A percentile compares a stretch with the other conserved stretches of the same genome.
These are phyloP conservation scores for Somateria mollissima DNA, from an alignment of 2,797 vertebrate genomes.

Conservation along the genomic window DNA sequence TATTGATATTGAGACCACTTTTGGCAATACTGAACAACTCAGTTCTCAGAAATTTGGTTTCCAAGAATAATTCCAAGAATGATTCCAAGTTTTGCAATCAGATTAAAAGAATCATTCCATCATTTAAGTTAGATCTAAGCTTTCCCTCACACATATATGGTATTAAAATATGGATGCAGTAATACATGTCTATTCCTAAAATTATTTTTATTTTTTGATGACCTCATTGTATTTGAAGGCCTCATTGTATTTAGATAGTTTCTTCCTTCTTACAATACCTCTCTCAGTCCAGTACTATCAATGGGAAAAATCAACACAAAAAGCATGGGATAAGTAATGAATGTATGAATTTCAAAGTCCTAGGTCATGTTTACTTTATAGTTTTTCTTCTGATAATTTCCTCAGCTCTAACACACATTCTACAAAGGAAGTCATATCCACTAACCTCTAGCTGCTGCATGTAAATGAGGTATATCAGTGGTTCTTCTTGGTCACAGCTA, in stretches of 20 bases:
- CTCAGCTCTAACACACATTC: neutral
- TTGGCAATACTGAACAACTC: neutral
- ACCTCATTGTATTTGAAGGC: neutral
- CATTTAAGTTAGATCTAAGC: neutral
- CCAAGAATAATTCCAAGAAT: neutral
- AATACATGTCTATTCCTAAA: neutral
- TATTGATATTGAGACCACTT: neutral
- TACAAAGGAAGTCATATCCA: neutral
- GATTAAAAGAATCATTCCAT: neutral
- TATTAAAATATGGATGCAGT: neutral
- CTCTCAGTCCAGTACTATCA: neutral
- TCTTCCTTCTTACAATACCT: neutral
- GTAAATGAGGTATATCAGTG: neutral
- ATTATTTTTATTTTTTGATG: neutral
- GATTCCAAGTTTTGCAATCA: neutral
- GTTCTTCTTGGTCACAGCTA: neutral
- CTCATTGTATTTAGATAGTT: neutral
- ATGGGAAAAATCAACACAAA: neutral
- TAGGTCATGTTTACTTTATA: neutral
- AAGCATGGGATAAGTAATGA: neutral
- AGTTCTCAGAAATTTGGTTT: neutral
- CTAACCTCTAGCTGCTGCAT: neutral
- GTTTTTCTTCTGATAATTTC: neutral
- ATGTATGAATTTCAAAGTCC: neutral
- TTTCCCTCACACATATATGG: neutral